phyloP scores from a whole-genome alignment of 2,113 vertebrate species.

The Addax nasomaculatus region DNA sequence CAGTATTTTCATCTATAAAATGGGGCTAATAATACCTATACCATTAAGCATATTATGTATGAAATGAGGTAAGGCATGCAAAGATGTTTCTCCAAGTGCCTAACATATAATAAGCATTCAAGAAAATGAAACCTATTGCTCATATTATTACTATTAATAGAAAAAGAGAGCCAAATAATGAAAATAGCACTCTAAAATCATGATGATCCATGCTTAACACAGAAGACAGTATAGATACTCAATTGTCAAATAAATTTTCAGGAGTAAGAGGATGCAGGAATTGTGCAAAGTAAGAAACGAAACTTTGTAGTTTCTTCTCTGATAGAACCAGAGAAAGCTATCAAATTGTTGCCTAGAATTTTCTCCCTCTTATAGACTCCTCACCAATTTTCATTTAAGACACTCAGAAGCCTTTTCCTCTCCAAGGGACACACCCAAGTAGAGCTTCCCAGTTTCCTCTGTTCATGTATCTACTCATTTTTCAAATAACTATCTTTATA shows the following conservation, averaged over 20 bases:
- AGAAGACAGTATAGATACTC: neutral
- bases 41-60: neutral
- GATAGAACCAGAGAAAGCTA: neutral
- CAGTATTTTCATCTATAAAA: constrained; percentile 1
- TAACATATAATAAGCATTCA: neutral
- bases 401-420: neutral
- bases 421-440: neutral
- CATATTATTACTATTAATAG: neutral
- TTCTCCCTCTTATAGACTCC: neutral
- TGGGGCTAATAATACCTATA: neutral
- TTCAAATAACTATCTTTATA: neutral
- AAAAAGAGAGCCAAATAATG: neutral
- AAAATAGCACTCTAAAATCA: neutral
- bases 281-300: neutral
- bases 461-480: neutral
- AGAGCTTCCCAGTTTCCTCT: neutral
- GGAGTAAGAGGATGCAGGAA: neutral
- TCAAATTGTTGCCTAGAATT: neutral
- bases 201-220: neutral
- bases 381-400: neutral
- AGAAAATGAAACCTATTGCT: neutral
- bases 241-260: neutral
- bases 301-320: neutral
- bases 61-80: neutral
- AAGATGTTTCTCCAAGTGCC: neutral